Base-by-base conservation (phyloP, 2,797 vertebrate genomes). In the Peromyscus nudipes region DNA sequence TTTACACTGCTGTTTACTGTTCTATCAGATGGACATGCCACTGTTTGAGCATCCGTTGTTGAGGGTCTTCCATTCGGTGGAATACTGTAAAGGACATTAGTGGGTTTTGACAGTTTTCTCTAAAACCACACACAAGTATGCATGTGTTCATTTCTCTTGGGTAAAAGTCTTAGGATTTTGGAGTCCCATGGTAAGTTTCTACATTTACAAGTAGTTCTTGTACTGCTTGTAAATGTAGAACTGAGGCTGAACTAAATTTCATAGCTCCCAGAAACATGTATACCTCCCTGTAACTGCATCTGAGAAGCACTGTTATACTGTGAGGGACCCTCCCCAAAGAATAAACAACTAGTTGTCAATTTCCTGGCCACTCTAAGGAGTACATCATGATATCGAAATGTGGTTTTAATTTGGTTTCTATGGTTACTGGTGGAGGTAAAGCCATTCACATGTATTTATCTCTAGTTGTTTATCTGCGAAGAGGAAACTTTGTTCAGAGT, bases 191-290 rank as follows among this genome's bases (percentile, higher is more conserved):
- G 2, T 17, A 37, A 81, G 29, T 29, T 19, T 37, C 34, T 7
- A 34, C 0, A 13, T 89, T 88, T 46, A 31, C 43, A 40, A 89
- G 73, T 40, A 71, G 52, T 3, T 60, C 14, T 46, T 40, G n/a
- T n/a, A n/a, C n/a, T n/a, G n/a, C n/a, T n/a, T n/a, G n/a, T n/a
- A n/a, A n/a, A n/a, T n/a, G n/a, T n/a, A n/a, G n/a, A n/a, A n/a
- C n/a, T 81, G n/a, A 10, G 79, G 2, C 19, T 62, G 21, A 2
- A 8, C 76, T 23, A 8, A 49, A 25, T 65, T 65, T 37, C 40
- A 7, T 52, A 19, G 16, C 4, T 1, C 0, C 6, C 10, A 31
- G 57, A 2, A 40, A 17, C 19, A 4, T 0, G 16, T 34, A 57
- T 55, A 5, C 6, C 9, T n/a, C 34, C 17, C 6, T 17, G 16